Base-by-base conservation (phyloP, 2,113 vertebrate species). In the Varanus komodoensis region DNA sequence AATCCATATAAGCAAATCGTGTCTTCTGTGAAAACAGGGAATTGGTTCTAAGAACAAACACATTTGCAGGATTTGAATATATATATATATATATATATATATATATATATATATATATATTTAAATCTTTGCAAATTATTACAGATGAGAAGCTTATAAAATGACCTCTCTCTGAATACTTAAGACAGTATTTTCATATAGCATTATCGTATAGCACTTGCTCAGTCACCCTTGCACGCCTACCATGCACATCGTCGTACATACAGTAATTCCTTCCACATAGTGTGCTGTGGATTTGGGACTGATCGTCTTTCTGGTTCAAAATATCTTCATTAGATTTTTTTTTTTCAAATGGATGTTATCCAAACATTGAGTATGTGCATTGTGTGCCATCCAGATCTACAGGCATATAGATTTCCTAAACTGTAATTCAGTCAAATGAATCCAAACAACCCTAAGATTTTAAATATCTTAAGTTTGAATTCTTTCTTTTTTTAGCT, bases 251-350 rank as follows among this genome's bases (percentile, higher is more conserved):
- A 52, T 81, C 29, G 29, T 12, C 19, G 3, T 38, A 48, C 11
- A 44, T 2, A 64, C 4, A 32, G n/a, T 82, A 74, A 89, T 84
- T 64, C 6, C 38, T 89, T 84, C 81, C 81, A 84, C 29, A 77
- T 89, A 82, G 29, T 34, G 5, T 81, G 67, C 77, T 68, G 38
- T 52, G 48, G 86, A 67, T 67, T 79, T 23, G 34, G 5, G 12
- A 21, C 44, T 52, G 64, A 80, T 81, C 32, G 19, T 54, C 71
- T 69, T 80, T 88, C 78, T 54, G 44, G n/a, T 81, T 71, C n/a
- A 81, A 64, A 83, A 64, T 73, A 89, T 75, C 69, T 27, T 48
- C 87, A 87, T 68, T 79, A 68, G 48, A n/a, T 29, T 82, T n/a
- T 21, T 34, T 54, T 57, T 54, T 57, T 21, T 3, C 38, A 38